Base-by-base conservation (phyloP, 2,113 vertebrate genomes). In the Hyla sarda region DNA sequence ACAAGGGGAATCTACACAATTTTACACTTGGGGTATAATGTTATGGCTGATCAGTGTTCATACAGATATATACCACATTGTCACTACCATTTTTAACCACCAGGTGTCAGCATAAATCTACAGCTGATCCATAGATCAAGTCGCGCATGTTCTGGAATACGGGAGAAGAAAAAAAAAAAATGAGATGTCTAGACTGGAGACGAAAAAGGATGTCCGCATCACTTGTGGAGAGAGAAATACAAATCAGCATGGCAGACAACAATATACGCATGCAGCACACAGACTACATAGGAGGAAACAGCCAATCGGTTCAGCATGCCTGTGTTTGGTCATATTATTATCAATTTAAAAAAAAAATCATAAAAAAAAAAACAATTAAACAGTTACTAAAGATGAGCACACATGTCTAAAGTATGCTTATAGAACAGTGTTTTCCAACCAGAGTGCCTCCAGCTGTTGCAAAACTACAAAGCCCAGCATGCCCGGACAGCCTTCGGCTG, bases 121-220 rank as follows among this genome's bases (percentile, higher is more conserved):
- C 23, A 32, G 1, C 54, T 23, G 32, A 41, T 19, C 13, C 7
- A 5, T 17, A 12, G 16, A 54, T 19, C 7, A 11, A 48, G 28
- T 75, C 41, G 28, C 72, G n/a, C 28, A 50, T 2, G 48, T 25
- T 76, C 47, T 52, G 48, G 25, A 30, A 52, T 52, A 54, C 7
- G 60, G 48, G 37, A n/a, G n/a, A n/a, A n/a, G n/a, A n/a, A n/a
- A n/a, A n/a, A n/a, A n/a, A n/a, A n/a, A n/a, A n/a, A n/a, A n/a
- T n/a, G n/a, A n/a, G 34, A 56, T 72, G 82, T 83, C 82, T 83
- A 83, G 82, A 83, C 82, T 32, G 48, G 11, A 83, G 82, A 83
- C 62, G 12, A 37, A 1, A 71, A 82, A 69, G 62, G n/a, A 69
- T 52, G 80, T 48, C 62, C 45, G 41, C n/a, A 30, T 19, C 25